Evolutionary conservation across 2,888 invertebrate genomes (phyloP).

Genomic region (Euplagia quadripunctaria): DNA sequence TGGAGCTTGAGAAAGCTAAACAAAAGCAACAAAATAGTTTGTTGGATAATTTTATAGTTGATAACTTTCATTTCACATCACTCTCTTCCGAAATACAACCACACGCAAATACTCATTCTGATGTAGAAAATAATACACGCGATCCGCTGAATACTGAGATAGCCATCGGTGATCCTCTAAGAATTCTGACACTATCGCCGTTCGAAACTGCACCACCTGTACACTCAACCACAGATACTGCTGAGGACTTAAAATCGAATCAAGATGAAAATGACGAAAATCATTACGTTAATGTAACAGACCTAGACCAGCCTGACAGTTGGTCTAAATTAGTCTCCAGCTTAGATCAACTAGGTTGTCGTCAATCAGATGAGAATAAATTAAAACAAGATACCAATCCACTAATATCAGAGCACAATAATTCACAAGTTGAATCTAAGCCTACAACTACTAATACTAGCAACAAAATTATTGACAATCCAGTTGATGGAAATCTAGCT

Average conservation of each 20-base stretch:
- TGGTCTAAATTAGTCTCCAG: slow-evolving; percentile 20
- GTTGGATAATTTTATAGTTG: slow-evolving; percentile 29
- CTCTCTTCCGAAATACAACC: slow-evolving; percentile 48
- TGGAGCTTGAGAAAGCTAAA: slow-evolving; percentile 61
- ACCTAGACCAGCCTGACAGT: slow-evolving; percentile 35
- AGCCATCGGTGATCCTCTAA: slow-evolving; percentile 34
- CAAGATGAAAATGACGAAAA: slow-evolving; percentile 54
- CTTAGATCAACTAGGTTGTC: slow-evolving; percentile 16
- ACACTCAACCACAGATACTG: slow-evolving; percentile 20
- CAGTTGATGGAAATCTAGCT: not conserved
- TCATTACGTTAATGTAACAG: slow-evolving; percentile 60
- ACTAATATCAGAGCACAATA: not conserved
- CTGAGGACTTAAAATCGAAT: slow-evolving; percentile 33
- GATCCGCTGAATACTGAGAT: slow-evolving; percentile 57
- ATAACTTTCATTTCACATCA: slow-evolving; percentile 53
- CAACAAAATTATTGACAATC: slow-evolving; percentile 10
- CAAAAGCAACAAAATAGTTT: slow-evolving; percentile 38
- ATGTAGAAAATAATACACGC: slow-evolving; percentile 44
- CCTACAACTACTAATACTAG: slow-evolving; percentile 1
- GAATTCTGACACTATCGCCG: slow-evolving; percentile 17
- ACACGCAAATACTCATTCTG: slow-evolving; percentile 44
- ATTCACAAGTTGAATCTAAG: slow-evolving; percentile 8
- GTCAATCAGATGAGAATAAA: slow-evolving; percentile 26
- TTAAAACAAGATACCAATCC: slow-evolving; percentile 13
- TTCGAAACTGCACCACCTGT: slow-evolving; percentile 24